Evolutionary conservation across 2,797 vertebrate species (phyloP), one percentile per base, ranked within the genome.

Genomic region (Xenopus petersii): DNA sequence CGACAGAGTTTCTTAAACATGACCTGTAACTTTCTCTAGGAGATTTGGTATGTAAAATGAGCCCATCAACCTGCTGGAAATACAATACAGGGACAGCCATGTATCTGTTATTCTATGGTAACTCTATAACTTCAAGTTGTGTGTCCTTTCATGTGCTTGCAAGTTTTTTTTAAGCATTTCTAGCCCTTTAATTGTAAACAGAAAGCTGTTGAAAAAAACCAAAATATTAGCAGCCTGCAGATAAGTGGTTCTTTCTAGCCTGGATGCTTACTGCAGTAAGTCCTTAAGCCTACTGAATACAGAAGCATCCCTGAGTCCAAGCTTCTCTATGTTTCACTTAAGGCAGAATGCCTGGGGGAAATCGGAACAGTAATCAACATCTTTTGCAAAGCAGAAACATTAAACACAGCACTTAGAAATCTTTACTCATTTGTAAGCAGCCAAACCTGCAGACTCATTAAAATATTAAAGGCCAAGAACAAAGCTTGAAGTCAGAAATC

Each of bases 341-440:
- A 87, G 75, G 81, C 82, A 86, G 80, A 88, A 84, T 70, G 6
- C 0, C 84, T 82, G 82, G 79, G 80, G 82, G 84, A 86, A 85
- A 81, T 26, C 81, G 81, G 88, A 89, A 86, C 84, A 87, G 89
- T 88, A 89, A 88, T 84, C 86, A 91, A 89, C 84, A 79, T 72
- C 75, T 71, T 82, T 87, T 80, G 83, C 75, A 73, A 82, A 86
- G 75, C 26, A 63, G 83, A 82, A 82, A 82, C 68, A 74, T 83
- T 85, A 82, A 85, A 83, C 65, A 85, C 59, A 78, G 82, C 79
- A 80, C 2, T 30, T 61, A 85, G 81, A 84, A 84, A 83, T 81
- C 83, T 81, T 79, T 75, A 17, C 65, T 81, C 82, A 75, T 80
- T 77, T 62, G 16, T 16, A 80, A 63, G 75, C 78, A 81, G 79